These are phyloP conservation scores for Caradrina clavipalpis DNA, from an alignment of 2,888 invertebrate species.

Conservation along the genomic window DNA sequence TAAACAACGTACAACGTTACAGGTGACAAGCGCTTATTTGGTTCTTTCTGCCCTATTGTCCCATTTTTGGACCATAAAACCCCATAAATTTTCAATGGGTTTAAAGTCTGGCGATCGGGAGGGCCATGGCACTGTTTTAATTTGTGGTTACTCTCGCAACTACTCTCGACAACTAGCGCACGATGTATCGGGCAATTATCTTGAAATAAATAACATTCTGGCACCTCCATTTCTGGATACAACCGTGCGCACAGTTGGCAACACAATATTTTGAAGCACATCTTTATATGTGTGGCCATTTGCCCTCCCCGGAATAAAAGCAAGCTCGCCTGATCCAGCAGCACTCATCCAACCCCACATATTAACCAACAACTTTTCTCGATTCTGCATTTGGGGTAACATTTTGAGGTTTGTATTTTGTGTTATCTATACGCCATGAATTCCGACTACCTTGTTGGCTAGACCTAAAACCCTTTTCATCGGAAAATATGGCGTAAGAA, in stretches of 20 bases:
- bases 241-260: not conserved
- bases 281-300: not conserved
- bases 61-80: slow-evolving; percentile 7
- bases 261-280: not conserved
- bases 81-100: not conserved
- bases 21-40: not conserved
- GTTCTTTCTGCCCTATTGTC: not conserved
- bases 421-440: slow-evolving; percentile 1
- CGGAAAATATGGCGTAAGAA: slow-evolving; percentile 6
- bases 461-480: not conserved
- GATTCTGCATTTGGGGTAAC: not conserved
- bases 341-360: no score
- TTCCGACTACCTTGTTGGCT: not conserved
- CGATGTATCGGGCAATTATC: not conserved
- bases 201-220: no score
- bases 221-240: not conserved
- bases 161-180: not conserved
- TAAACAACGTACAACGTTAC: no score
- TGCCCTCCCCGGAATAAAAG: no score
- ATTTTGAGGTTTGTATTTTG: no score
- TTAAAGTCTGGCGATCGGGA: slow-evolving; percentile 1
- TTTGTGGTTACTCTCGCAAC: not conserved
- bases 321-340: no score
- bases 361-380: no score
- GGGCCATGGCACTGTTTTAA: not conserved